Evolutionary conservation across 92 coral and sea anemone species (phyloP), one percentile per base, ranked within the genome.

Genomic region (Actinostola sp.): DNA sequence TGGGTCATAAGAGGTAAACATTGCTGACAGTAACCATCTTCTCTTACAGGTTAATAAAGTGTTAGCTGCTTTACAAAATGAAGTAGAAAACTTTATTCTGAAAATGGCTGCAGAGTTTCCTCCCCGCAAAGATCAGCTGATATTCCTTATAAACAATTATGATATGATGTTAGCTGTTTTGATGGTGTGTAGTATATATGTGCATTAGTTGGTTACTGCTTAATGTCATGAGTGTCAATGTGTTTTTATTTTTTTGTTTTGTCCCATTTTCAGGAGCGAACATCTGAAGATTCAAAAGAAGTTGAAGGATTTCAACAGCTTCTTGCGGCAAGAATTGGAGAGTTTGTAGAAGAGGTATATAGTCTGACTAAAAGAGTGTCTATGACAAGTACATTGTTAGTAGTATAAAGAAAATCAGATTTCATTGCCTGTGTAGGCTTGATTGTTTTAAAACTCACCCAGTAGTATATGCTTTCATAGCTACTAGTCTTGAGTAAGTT

Each of bases 81-180:
- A 94, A 63, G 97, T 94, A 13, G 97, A 94, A 79, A 94, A 94
- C 74, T 94, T 94, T 45, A 92, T 87, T 28, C 77, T 94, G 51
- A 78, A 89, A 32, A 94, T 94, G 98, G 98, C 98, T 7, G 98
- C 98, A 8, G 98, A 94, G 78, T 94, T 94, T 66, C 98, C 98
- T 21, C 63, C 86, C 35, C 97, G 98, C 32, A 94, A 94, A 63
- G 98, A 94, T 23, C 98, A 94, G 74, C 87, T 94, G 31, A 88
- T 94, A 49, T 94, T 94, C 79, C 90, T 94, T 9, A 94, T 94
- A 64, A 94, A 94, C 72, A 94, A 94, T 70, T 94, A 94, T 51
- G 98, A 94, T 63, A 94, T 94, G 98, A 94, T 94, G 98, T 70
- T 94, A 38, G 91, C 98, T n/a, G 98, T 94, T 1, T 72, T 94